phyloP scores from a whole-genome alignment of 2,888 invertebrate species.

The Sialis fuliginosa region DNA sequence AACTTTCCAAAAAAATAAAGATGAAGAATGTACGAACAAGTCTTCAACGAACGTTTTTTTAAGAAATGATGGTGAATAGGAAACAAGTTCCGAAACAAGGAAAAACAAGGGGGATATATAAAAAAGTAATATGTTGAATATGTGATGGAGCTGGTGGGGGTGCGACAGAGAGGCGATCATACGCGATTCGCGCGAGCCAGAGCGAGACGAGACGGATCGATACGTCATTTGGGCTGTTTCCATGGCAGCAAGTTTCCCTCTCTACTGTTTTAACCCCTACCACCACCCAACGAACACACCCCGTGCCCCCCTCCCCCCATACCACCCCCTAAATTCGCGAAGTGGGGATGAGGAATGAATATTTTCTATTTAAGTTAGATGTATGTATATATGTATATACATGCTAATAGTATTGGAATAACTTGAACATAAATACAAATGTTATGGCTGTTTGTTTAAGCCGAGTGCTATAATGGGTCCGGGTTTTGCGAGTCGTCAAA shows the following conservation, averaged over 20 bases:
- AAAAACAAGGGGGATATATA: slow-evolving; percentile 21
- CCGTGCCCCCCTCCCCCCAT: slow-evolving; percentile 11
- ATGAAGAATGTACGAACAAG: background rate
- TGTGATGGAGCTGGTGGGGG: slow-evolving; percentile 21
- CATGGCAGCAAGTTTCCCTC: slow-evolving; percentile 25
- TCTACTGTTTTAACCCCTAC: slow-evolving; percentile 17
- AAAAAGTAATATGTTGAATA: slow-evolving; percentile 30
- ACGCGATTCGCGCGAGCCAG: slow-evolving; percentile 13
- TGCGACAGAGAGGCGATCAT: slow-evolving; percentile 7
- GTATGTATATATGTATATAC: background rate
- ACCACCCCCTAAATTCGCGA: slow-evolving; percentile 22
- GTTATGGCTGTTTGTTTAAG: no score
- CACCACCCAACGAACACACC: slow-evolving; percentile 17
- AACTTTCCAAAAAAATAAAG: slow-evolving; percentile 12
- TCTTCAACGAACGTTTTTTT: background rate
- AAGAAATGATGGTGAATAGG: slow-evolving; percentile 9
- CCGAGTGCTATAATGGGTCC: no score
- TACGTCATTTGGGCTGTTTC: slow-evolving; percentile 34
- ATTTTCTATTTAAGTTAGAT: slow-evolving; percentile 23
- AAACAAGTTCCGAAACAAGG: slow-evolving; percentile 20
- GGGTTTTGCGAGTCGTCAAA: no score
- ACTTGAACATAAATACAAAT: no score
- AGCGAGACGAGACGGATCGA: slow-evolving; percentile 27
- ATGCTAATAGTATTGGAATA: background rate
- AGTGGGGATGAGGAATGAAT: slow-evolving; percentile 24